phyloP scores from a whole-genome alignment of 1,140 invertebrate species.

The Bombus pyrosoma region DNA sequence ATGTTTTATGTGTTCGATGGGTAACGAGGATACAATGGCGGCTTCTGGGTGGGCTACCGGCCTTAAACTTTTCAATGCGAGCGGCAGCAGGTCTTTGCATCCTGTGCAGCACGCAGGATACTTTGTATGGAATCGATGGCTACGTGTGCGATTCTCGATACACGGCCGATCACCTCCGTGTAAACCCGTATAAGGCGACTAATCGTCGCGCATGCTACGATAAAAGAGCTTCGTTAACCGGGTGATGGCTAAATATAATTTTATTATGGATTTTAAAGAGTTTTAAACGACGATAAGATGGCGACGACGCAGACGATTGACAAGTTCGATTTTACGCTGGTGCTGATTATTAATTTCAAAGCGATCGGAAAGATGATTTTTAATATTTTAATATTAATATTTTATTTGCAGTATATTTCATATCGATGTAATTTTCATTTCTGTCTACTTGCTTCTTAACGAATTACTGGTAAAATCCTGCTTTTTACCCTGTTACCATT shows the following conservation, averaged over 20 bases:
- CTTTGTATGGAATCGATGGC: slow-evolving; percentile 10
- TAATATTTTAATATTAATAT: neutral
- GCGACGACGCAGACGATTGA: no score
- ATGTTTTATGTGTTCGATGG: slow-evolving; percentile 52
- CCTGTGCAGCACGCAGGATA: slow-evolving; percentile 11
- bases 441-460: neutral
- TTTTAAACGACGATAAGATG: neutral
- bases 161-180: neutral
- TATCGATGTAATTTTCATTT: neutral
- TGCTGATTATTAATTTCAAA: neutral
- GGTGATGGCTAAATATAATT: neutral
- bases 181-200: neutral
- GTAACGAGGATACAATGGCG: slow-evolving; percentile 49
- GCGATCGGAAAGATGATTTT: neutral
- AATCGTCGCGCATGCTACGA: neutral
- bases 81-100: slow-evolving; percentile 22
- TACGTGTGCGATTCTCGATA: slow-evolving; percentile 5
- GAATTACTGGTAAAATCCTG: no score
- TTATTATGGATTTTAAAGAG: neutral
- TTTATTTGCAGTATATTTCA: no score
- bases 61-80: slow-evolving; percentile 39
- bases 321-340: no score
- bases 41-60: slow-evolving; percentile 52
- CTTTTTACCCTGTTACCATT: no score
- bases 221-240: neutral